Conservation (phyloP, 2,797 vertebrate genomes). For the Brotula barbata region DNA sequence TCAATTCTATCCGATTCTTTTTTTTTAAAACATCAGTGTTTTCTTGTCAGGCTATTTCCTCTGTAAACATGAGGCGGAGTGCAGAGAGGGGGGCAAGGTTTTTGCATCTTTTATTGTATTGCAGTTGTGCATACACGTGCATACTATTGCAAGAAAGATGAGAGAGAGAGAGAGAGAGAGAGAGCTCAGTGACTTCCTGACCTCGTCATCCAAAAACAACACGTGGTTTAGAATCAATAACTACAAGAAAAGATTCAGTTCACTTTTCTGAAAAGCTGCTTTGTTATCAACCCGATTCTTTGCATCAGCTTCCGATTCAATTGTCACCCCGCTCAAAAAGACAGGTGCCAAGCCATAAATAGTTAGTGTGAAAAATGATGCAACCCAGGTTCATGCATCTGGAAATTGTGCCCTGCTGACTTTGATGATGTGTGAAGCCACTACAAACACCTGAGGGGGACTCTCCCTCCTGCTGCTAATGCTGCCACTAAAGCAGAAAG, state of each 20-base stretch:
- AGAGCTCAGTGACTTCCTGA: constrained; percentile 75
- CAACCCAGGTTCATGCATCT: constrained; percentile 40
- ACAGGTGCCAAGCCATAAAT: not conserved
- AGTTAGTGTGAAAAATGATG: not conserved
- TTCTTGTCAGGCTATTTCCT: constrained; percentile 17
- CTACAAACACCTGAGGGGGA: constrained; percentile 38
- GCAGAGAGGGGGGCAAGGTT: too few relatives aligned
- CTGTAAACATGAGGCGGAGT: too few relatives aligned
- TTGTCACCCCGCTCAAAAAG: too few relatives aligned
- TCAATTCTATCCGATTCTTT: too few relatives aligned
- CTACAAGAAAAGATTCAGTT: constrained; percentile 39
- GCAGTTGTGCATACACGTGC: constrained; percentile 35
- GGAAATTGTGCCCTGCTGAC: constrained; percentile 41
- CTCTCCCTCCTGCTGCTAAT: constrained; percentile 42
- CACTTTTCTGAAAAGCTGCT: not conserved
- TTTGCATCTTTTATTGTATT: constrained; percentile 29
- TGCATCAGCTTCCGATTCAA: too few relatives aligned
- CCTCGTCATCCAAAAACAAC: constrained; percentile 62
- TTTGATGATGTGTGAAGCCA: constrained; percentile 40
- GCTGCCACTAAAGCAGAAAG: constrained; percentile 36
- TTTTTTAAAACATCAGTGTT: constrained; percentile 8
- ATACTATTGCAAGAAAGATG: too few relatives aligned
- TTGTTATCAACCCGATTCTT: too few relatives aligned
- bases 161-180: too few relatives aligned
- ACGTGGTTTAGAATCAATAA: constrained; percentile 58